These are phyloP conservation scores for Pogonomyrmex barbatus DNA, from an alignment of 1,140 invertebrate genomes.

Conservation along the genomic window DNA sequence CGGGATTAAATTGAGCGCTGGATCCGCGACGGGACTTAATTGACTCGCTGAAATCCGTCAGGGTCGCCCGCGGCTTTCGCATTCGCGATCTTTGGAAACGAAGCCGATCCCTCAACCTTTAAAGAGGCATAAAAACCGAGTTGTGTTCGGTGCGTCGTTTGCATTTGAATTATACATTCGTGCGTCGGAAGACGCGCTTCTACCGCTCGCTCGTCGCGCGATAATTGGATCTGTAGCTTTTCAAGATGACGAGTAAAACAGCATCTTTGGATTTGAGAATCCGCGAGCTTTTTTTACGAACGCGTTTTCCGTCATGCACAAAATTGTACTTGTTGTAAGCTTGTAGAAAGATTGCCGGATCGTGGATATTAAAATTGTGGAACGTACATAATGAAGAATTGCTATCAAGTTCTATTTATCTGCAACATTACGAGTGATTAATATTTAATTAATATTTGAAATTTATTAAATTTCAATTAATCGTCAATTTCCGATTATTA, in stretches of 20 bases:
- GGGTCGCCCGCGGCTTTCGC: background rate
- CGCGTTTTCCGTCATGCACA: background rate
- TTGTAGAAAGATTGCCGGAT: background rate
- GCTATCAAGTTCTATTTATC: constrained; percentile 1
- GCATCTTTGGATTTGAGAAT: background rate
- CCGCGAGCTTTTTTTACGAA: background rate
- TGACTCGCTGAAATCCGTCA: constrained; percentile 46
- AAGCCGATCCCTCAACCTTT: constrained; percentile 37
- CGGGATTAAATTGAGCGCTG: constrained; percentile 32
- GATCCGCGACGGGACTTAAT: constrained; percentile 15
- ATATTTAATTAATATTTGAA: background rate
- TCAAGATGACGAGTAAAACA: constrained; percentile 4
- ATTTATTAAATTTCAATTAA: background rate
- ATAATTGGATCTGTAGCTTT: constrained; percentile 45
- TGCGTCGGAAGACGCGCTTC: constrained; percentile 3
- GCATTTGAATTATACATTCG: constrained; percentile 52
- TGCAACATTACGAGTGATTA: background rate
- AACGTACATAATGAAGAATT: background rate
- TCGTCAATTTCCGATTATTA: background rate
- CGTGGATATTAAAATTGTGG: background rate
- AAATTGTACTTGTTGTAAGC: constrained; percentile 23
- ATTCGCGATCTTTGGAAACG: constrained; percentile 29
- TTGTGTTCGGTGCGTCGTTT: constrained; percentile 3
- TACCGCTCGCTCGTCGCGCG: constrained; percentile 12
- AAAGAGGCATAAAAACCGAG: constrained; percentile 13